These are phyloP conservation scores for Lithosia quadra DNA, from an alignment of 2,888 invertebrate species.

Conservation along the genomic window DNA sequence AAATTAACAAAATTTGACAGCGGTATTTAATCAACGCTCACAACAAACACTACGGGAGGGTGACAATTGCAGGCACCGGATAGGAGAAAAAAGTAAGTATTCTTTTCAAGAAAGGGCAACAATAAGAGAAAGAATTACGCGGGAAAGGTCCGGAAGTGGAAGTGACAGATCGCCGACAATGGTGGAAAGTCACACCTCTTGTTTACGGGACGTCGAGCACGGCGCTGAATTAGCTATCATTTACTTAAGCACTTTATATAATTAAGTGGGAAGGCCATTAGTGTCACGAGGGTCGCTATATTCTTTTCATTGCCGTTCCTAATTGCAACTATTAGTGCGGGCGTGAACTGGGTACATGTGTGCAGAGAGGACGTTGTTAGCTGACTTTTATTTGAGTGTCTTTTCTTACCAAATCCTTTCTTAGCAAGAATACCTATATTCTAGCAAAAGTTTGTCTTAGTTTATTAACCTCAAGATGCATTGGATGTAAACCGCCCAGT, in stretches of 20 bases:
- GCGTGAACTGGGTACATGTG: slow-evolving; percentile 39
- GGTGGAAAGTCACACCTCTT: slow-evolving; percentile 86
- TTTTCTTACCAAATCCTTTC: background rate
- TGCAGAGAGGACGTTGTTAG: slow-evolving; percentile 32
- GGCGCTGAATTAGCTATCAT: slow-evolving; percentile 83
- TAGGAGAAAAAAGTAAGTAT: slow-evolving; percentile 74
- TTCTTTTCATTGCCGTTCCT: slow-evolving; percentile 74
- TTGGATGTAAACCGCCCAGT: too few relatives aligned
- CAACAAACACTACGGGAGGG: slow-evolving; percentile 81
- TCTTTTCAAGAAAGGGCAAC: slow-evolving; percentile 83
- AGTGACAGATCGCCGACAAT: slow-evolving; percentile 85
- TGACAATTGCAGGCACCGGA: slow-evolving; percentile 83
- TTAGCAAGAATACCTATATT: background rate
- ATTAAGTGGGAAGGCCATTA: slow-evolving; percentile 82
- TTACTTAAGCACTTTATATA: slow-evolving; percentile 86
- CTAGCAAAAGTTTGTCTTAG: background rate
- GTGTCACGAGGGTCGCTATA: slow-evolving; percentile 74
- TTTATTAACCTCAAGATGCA: background rate
- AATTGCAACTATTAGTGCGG: slow-evolving; percentile 70
- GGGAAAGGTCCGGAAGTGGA: slow-evolving; percentile 81
- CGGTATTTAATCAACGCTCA: slow-evolving; percentile 82
- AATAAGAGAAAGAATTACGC: slow-evolving; percentile 79
- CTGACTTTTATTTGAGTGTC: slow-evolving; percentile 33
- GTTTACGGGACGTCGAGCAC: slow-evolving; percentile 79
- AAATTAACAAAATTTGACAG: slow-evolving; percentile 79